Base-by-base conservation (phyloP, 2,113 vertebrate genomes). In the Dromiciops gliroides region DNA sequence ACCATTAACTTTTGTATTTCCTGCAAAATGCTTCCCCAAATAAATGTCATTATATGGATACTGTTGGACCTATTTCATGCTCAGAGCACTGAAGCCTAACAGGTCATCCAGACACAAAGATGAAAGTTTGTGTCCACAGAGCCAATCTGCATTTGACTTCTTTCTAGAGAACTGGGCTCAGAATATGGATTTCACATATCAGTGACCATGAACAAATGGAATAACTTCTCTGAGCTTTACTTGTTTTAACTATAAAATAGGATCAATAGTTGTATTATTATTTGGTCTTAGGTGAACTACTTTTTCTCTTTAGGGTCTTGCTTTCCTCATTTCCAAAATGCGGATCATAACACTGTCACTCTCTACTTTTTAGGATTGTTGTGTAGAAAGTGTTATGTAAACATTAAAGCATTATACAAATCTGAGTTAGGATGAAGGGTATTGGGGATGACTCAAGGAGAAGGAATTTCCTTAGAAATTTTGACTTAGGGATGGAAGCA, bases 371-470 rank as follows among this genome's bases (percentile, higher is more conserved):
- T 91, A 67, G 23, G 67, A 60, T 37, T 95, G 95, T 95, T 93
- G 37, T 90, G 51, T 47, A 94, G 47, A 92, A 92, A 90, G 51
- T 96, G 24, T 50, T 92, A 48, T 94, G 1, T 67, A 90, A 95
- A 51, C 48, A 11, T 53, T 88, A 92, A 56, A 60, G 28, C 28
- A 31, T 60, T 28, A 31, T 60, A 60, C 26, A 67, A 67, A 67
- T 67, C 28, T 67, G 60, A 67, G 14, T 67, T 14, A n/a, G 60
- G 14, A 19, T 6, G 14, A 67, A n/a, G 60, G 2, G 3, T n/a
- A 67, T 37, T 16, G 14, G 31, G 37, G 37, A 19, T n/a, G n/a
- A 67, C 37, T 67, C 12, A 67, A 37, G 60, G 14, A n/a, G 56
- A 67, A 67, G 31, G 60, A 67, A 67, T 67, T 67, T 67, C 31